Base-by-base conservation (phyloP, 2,888 invertebrate genomes). In the Congeria kusceri region DNA sequence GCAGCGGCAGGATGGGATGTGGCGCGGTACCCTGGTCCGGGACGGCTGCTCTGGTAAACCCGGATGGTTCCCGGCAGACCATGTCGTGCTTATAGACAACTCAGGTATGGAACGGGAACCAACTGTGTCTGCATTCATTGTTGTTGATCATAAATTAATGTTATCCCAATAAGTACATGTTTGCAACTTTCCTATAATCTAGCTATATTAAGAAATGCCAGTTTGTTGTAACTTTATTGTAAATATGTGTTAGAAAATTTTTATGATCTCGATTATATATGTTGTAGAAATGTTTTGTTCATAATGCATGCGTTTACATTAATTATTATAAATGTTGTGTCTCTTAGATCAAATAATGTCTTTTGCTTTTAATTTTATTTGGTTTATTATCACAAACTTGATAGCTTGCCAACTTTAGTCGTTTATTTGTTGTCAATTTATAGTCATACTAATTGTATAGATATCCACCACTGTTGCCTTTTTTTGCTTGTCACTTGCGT, bases 61-160 rank as follows among this genome's bases (percentile, higher is more conserved):
- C 46, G 94, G 94, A 59, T 92, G 90, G 86, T 94, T 94, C 86
- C 93, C 94, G 11, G 87, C 93, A 29, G 89, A 91, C 61, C 86
- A 90, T 80, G 92, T 92, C 20, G 91, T 91, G 39, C 88, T 92
- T 5, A 87, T 92, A 23, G 92, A 92, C 80, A 87, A 87, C 29
- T 85, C 88, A 78, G 87, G 91, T 91, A 77, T 82, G 87, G 32
- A 32, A 32, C 32, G 11, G 32, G 4, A 7, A 32, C 32, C 4
- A 32, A 11, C 32, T 7, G 32, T 32, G 4, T 32, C 5, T 32
- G 32, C 32, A 4, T 7, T 32, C 32, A 32, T 11, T 32, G 32
- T 32, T 32, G 32, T 32, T 7, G 32, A 32, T 11, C 32, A 32
- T 4, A 32, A 32, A 32, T 32, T 32, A 11, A 32, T 32, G 32